Conservation (phyloP, 53 echinoderm and acorn worm genomes). For the Hippasteria phrygiana region DNA sequence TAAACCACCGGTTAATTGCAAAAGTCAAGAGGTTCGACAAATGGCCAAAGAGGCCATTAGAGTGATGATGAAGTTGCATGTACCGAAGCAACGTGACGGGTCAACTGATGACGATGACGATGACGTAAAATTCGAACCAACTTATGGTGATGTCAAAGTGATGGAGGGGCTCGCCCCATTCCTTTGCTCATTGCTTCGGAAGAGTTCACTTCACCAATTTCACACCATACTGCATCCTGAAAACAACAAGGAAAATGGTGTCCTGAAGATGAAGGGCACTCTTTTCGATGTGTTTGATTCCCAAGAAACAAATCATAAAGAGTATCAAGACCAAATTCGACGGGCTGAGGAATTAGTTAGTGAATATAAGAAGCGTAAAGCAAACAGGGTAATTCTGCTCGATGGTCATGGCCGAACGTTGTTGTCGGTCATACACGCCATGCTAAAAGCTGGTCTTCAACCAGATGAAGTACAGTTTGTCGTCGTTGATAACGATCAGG, state of each 20-base stretch:
- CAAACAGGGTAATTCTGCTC: not conserved
- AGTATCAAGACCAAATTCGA: not conserved
- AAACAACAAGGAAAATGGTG: no score
- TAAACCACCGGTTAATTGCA: no score
- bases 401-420: slow-evolving; percentile 24
- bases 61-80: slow-evolving; percentile 5
- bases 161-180: not conserved
- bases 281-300: not conserved
- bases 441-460: no score
- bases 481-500: not conserved
- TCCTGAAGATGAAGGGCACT: not conserved
- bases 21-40: not conserved
- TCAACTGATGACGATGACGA: not conserved
- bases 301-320: not conserved
- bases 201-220: not conserved
- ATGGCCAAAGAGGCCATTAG: not conserved
- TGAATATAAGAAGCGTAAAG: not conserved
- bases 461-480: no score
- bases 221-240: not conserved
- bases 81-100: not conserved
- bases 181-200: not conserved
- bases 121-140: slow-evolving; percentile 3
- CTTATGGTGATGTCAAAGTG: not conserved
- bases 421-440: not conserved
- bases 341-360: not conserved